A percentile compares a stretch with the other conserved stretches of the same genome.
phyloP scores from a whole-genome alignment of 2,888 invertebrate genomes.

The Deilephila elpenor region DNA sequence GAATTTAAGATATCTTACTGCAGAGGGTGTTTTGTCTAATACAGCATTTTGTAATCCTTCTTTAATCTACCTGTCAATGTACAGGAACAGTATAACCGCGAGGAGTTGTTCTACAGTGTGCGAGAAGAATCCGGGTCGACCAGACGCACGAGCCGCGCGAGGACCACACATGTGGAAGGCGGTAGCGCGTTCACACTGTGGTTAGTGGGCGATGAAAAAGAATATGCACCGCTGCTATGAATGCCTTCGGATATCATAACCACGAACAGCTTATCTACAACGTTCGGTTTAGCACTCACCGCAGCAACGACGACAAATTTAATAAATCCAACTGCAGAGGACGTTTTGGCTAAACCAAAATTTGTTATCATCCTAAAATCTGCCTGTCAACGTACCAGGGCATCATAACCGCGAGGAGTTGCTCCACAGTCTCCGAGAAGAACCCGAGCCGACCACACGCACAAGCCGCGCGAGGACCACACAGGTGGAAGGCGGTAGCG shows the following conservation, averaged over 20 bases:
- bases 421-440: conserved; percentile 31
- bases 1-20: too few species aligned
- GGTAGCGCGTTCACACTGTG: conserved; percentile 57
- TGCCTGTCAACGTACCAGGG: conserved; percentile 32
- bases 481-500: conserved; percentile 67
- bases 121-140: conserved; percentile 42
- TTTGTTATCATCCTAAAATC: too few species aligned
- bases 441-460: conserved; percentile 49
- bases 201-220: conserved; percentile 46
- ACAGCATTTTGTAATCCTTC: not conserved
- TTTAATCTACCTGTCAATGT: not conserved
- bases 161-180: conserved; percentile 70
- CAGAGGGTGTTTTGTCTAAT: too few species aligned
- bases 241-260: too few species aligned
- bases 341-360: too few species aligned
- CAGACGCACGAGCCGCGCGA: conserved; percentile 42
- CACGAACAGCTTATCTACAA: too few species aligned
- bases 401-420: conserved; percentile 30
- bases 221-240: too few species aligned
- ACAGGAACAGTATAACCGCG: conserved; percentile 36
- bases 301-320: too few species aligned
- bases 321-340: too few species aligned
- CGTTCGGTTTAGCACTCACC: too few species aligned
- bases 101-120: conserved; percentile 26
- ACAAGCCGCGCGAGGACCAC: conserved; percentile 54